phyloP scores from a whole-genome alignment of 1,140 invertebrate genomes.

The Dreissena rostriformis region DNA sequence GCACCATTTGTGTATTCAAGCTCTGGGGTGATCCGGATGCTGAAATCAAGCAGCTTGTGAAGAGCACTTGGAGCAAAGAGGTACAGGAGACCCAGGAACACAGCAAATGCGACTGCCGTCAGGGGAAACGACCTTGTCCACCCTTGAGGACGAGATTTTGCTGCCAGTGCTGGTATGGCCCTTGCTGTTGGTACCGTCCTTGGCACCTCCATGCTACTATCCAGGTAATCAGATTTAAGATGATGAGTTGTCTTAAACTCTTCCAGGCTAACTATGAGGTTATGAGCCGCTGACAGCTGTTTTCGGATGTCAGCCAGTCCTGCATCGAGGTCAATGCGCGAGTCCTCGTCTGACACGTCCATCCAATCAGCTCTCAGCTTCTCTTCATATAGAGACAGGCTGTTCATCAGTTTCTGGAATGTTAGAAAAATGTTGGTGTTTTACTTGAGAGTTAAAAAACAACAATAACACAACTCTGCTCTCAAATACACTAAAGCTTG shows the following conservation, averaged over 20 bases:
- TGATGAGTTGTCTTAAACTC: too few relatives aligned
- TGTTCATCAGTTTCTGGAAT: conserved; percentile 64
- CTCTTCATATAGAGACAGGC: conserved; percentile 86
- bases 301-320: conserved; percentile 86
- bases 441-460: too few relatives aligned
- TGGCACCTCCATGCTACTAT: conserved; percentile 69
- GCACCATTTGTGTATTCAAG: conserved; percentile 92
- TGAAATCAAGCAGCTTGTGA: conserved; percentile 91
- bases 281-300: conserved; percentile 84
- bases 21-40: conserved; percentile 91
- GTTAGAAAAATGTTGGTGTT: neutral
- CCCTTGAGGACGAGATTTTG: conserved; percentile 68
- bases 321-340: conserved; percentile 70
- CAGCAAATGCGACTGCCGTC: conserved; percentile 89
- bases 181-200: conserved; percentile 86
- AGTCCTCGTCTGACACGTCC: conserved; percentile 85
- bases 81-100: conserved; percentile 90
- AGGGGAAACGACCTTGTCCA: conserved; percentile 85
- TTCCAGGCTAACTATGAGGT: too few relatives aligned
- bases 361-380: conserved; percentile 87
- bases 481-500: too few relatives aligned
- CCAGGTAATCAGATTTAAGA: too few relatives aligned
- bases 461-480: too few relatives aligned
- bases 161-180: neutral
- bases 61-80: conserved; percentile 89